Conservation (phyloP, 2,888 invertebrate species). For the Dynastes maya region DNA sequence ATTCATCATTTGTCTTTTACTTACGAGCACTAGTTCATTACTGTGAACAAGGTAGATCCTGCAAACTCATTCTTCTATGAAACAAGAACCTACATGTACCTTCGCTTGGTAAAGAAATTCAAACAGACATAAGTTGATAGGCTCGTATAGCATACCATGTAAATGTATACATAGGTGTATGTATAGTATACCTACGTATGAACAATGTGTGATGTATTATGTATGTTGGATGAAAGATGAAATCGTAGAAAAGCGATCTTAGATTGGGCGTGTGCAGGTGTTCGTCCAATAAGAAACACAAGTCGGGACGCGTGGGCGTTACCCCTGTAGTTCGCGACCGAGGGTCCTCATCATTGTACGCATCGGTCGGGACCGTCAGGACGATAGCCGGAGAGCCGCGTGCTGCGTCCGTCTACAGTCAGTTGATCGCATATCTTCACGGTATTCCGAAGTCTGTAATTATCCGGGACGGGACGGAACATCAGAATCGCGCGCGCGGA, state of each 20-base stretch:
- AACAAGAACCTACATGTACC: too few species aligned
- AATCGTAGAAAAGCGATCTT: constrained; percentile 46
- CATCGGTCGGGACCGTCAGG: constrained; percentile 26
- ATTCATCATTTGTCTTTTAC: too few species aligned
- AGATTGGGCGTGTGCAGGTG: constrained; percentile 60
- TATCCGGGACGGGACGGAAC: constrained; percentile 55
- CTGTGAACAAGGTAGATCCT: too few species aligned
- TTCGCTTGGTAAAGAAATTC: not conserved
- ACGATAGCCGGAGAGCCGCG: constrained; percentile 61
- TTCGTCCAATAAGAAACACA: constrained; percentile 60
- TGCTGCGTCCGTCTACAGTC: constrained; percentile 56
- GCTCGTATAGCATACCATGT: not conserved
- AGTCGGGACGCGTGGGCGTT: constrained; percentile 59
- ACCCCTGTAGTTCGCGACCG: constrained; percentile 57
- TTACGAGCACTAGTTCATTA: too few species aligned
- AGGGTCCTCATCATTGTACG: constrained; percentile 56
- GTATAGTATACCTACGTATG: not conserved
- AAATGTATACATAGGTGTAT: not conserved
- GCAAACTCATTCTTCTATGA: too few species aligned
- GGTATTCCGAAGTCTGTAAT: constrained; percentile 57
- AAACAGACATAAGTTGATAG: not conserved
- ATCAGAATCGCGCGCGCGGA: constrained; percentile 32
- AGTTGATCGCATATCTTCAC: constrained; percentile 61
- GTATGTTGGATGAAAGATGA: constrained; percentile 36
- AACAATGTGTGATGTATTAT: not conserved